Base-by-base conservation (phyloP, 1,140 invertebrate species). In the Babylonia areolata region DNA sequence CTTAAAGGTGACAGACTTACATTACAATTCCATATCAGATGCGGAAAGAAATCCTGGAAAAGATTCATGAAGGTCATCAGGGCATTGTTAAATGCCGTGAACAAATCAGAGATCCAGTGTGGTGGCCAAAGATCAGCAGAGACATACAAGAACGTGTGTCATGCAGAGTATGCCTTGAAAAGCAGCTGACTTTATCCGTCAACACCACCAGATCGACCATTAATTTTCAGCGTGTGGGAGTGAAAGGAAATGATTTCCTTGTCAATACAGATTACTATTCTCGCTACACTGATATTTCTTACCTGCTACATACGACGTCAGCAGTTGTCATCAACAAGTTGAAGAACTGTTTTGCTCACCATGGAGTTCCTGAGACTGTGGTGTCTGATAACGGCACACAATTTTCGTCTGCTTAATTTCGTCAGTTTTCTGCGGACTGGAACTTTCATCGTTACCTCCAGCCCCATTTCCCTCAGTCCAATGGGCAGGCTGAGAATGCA, bases 291-390 rank as follows among this genome's bases (percentile, higher is more conserved):
- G 88, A 90, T 64, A 84, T 90, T 15, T 77, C 86, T 33, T 42
- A 87, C 31, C 58, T 86, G 51, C 12, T 37, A n/a, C 9, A 77
- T 31, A 33, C 79, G 23, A 84, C 87, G 0, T 80, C 80, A 82
- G 33, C 31, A 9, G 23, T 33, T 42, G 84, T 87, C 1, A 87
- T 87, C 77, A 64, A 11, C 31, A 81, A 87, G 69, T 2, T 89
- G 46, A 87, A 86, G 42, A 83, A 58, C 28, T 92, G 94, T 12
- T 95, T 95, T 90, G 89, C 92, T 9, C 87, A 88, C 51, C 92
- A 93, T 87, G 94, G 94, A 17, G 87, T 95, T 75, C 94, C 94
- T 6, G 80, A 92, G 33, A 64, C 58, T 12, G 20, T 64, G 5
- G 58, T 11, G 28, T 64, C 58, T 23, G 9, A 64, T 64, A 64